phyloP scores from a whole-genome alignment of 2,797 vertebrate species.

The Fratercula arctica region DNA sequence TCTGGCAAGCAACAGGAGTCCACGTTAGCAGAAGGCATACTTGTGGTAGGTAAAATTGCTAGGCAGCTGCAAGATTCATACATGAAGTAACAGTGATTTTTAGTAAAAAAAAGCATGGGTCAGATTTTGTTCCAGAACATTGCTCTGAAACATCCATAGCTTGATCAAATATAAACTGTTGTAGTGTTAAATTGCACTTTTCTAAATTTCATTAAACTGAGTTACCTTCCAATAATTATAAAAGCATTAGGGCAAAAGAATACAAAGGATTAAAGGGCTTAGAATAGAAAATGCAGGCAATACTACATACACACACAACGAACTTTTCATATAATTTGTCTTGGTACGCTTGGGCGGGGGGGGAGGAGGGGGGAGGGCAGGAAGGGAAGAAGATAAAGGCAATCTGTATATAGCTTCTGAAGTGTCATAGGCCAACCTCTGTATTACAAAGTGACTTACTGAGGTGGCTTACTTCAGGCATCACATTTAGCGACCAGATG shows the following conservation, averaged over 20 bases:
- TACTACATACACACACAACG: background rate
- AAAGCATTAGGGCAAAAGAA: background rate
- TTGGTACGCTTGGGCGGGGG: background rate
- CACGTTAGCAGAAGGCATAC: background rate
- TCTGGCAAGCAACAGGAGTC: background rate
- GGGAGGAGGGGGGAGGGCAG: accelerated
- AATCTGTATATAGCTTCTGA: background rate
- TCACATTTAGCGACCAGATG: background rate
- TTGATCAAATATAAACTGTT: background rate
- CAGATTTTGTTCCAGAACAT: background rate
- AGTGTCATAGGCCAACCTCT: background rate
- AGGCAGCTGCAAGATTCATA: background rate
- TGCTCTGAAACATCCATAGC: background rate
- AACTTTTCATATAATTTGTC: background rate
- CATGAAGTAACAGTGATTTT: background rate
- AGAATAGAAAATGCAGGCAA: background rate
- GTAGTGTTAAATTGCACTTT: background rate
- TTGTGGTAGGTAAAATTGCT: background rate
- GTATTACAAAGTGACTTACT: background rate
- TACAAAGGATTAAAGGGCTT: background rate
- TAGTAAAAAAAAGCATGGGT: background rate
- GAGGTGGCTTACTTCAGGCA: background rate
- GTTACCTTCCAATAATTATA: background rate
- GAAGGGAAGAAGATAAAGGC: background rate
- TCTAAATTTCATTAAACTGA: background rate